Evolutionary conservation across 1,140 invertebrate species (phyloP), one percentile per base, ranked within the genome.

Genomic region (Odontomachus brunneus): DNA sequence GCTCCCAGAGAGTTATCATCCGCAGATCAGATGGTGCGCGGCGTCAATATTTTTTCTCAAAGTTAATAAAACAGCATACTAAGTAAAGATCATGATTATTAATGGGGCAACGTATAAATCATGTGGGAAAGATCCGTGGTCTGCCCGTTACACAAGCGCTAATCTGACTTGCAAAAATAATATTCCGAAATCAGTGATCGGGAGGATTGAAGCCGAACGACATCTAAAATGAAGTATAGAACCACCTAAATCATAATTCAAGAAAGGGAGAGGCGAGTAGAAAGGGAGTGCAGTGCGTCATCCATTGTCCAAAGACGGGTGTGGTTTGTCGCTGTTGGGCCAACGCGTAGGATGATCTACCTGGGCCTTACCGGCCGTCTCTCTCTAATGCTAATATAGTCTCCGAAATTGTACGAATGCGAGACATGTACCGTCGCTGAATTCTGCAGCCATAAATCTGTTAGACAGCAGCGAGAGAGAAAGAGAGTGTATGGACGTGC

Each of bases 311-410:
- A 89, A 88, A 88, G 76, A 55, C 87, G 88, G 88, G 88, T 89
- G 88, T 89, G 88, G 88, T 89, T 89, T 86, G 84, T 89, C 81
- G 87, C 76, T 89, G 87, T 89, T 88, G 88, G 81, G 82, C 84
- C 88, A 88, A 89, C 82, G 88, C 88, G 88, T 89, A 89, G 88
- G 88, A 89, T 84, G 88, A 85, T 88, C 87, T 89, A 89, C 88
- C 88, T 89, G 88, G 84, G 84, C 59, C 84, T 72, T 84, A 59
- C 72, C 80, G 65, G 55, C 74, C 33, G 65, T 65, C 87, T 86
- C 87, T 89, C 83, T 81, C 83, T 86, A 89, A 89, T 89, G 88
- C 88, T 88, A 89, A 89, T 89, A 89, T 89, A 85, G 82, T 88
- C 88, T 88, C 84, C 86, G 76, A 86, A 89, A 89, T 86, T 88